These are phyloP conservation scores for Muscicapa striata DNA, from an alignment of 2,797 vertebrate species.

Conservation along the genomic window DNA sequence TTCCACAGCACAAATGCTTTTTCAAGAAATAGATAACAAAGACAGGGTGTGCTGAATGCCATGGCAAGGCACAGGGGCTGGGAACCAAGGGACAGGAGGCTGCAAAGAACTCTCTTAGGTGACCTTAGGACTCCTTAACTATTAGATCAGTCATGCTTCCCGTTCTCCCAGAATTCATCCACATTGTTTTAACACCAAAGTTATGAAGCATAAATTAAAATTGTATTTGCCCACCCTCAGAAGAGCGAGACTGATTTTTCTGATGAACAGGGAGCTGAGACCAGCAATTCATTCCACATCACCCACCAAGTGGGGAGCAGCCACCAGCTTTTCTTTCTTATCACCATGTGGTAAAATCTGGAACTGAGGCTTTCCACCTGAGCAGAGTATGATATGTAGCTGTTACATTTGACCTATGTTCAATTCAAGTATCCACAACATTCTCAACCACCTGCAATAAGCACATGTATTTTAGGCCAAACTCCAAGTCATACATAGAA, in stretches of 20 bases:
- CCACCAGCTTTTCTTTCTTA: background rate
- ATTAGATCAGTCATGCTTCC: background rate
- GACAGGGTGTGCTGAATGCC: background rate
- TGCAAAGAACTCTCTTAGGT: background rate
- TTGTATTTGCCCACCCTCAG: background rate
- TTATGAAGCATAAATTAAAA: background rate
- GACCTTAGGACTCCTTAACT: background rate
- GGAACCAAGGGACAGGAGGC: rapidly evolving
- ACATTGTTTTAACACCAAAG: background rate
- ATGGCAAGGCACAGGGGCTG: rapidly evolving
- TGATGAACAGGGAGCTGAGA: rapidly evolving
- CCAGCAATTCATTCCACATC: background rate
- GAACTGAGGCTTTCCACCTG: background rate
- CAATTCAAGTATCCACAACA: background rate
- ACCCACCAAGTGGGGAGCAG: background rate
- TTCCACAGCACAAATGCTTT: background rate
- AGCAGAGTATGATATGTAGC: background rate
- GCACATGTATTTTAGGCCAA: background rate
- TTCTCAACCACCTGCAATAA: background rate
- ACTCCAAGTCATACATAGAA: background rate
- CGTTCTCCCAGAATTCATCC: background rate
- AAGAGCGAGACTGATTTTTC: background rate
- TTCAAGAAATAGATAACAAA: background rate
- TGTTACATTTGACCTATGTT: background rate
- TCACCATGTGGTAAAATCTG: background rate